A percentile compares a stretch with the other conserved stretches of the same genome.
Evolutionary conservation across 2,888 invertebrate species (phyloP).

Genomic region (Drosophila phalerata): DNA sequence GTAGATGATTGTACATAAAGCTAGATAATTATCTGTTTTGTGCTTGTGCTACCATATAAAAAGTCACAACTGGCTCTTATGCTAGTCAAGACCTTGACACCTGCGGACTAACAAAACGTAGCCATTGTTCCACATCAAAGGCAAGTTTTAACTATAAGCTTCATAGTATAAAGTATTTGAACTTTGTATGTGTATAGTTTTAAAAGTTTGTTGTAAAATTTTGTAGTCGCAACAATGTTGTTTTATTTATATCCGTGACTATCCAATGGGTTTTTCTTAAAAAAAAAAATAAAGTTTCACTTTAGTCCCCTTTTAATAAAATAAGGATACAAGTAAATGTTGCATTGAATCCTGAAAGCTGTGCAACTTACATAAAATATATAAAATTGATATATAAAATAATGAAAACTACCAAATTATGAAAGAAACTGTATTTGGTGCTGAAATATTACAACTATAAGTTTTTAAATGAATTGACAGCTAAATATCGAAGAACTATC

Average conservation of each 20-base stretch:
- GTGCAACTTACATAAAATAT: too few relatives aligned
- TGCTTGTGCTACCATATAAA: constrained; percentile 10
- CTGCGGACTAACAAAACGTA: constrained; percentile 35
- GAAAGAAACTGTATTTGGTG: too few relatives aligned
- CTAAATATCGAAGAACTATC: not conserved
- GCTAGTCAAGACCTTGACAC: constrained; percentile 44
- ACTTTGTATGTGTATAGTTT: constrained; percentile 11
- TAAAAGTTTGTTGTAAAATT: constrained; percentile 13
- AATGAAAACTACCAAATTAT: too few relatives aligned
- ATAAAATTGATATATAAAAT: too few relatives aligned
- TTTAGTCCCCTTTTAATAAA: not conserved
- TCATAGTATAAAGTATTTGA: not conserved
- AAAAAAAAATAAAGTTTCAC: not conserved
- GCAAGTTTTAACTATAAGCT: constrained; percentile 12
- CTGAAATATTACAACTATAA: too few relatives aligned
- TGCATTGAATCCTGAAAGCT: too few relatives aligned
- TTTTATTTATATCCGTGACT: constrained; percentile 7
- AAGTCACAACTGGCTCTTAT: constrained; percentile 39
- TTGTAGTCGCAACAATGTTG: constrained; percentile 3
- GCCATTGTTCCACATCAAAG: constrained; percentile 32
- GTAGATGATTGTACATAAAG: not conserved
- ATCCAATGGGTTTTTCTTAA: constrained; percentile 1
- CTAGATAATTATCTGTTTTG: constrained; percentile 30
- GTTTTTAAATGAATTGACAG: too few relatives aligned
- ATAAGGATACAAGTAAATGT: not conserved